Evolutionary conservation across 2,797 vertebrate species (phyloP), one percentile per base, ranked within the genome.

Genomic region (Myotis myotis): DNA sequence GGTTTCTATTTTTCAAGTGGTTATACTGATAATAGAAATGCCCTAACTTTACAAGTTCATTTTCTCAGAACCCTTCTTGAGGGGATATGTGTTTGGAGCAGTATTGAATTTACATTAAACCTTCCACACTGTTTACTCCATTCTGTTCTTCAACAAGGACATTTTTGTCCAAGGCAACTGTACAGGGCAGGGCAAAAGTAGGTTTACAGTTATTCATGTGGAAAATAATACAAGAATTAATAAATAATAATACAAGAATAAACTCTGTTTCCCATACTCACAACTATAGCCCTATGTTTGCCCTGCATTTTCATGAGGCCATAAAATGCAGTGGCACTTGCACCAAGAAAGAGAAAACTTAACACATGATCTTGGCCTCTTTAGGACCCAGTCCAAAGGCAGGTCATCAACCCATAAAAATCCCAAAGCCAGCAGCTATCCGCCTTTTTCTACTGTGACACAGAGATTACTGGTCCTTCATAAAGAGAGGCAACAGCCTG

Each of bases 1-100:
- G 19, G 25, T 79, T 94, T 92, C 41, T 23, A 33, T 71, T 95
- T 96, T 85, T 78, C 49, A 66, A 71, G 74, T 60, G 28, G 55
- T 83, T 95, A 30, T 84, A 41, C 64, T 86, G 83, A 60, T 76
- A 74, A 68, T 62, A 38, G 33, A 76, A 82, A 88, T 71, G 44
- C 38, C 71, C 23, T 76, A 22, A 88, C 53, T 78, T 55, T 89
- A 41, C 44, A 84, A 84, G 47, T 78, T n/a, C 38, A 62, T 0
- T 70, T 47, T 70, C 80, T 93, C 78, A 88, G 22, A 53, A 38
- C 28, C 36, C 23, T 89, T 93, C 12, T 78, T 55, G 13, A 41
- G 38, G 78, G 41, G 60, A 30, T 70, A 22, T 88, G 41, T 13
- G 4, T 95, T 80, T 94, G 25, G 62, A 87, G 47, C 49, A 60